phyloP scores from a whole-genome alignment of 2,888 invertebrate species.

The Patella ulyssiponensis region DNA sequence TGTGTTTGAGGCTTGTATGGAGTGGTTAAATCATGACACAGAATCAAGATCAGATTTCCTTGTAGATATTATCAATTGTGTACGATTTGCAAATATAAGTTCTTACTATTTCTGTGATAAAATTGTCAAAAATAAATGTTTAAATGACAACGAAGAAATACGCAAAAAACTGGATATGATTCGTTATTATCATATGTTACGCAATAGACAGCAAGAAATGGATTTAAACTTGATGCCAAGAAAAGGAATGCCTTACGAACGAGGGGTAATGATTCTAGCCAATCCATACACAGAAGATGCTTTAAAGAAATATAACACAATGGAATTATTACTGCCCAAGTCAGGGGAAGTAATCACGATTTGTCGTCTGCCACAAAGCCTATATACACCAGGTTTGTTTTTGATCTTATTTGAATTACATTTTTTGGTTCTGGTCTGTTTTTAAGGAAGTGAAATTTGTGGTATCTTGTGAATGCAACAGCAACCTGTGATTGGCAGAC shows the following conservation, averaged over 20 bases:
- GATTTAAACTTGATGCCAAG: slow-evolving; percentile 69
- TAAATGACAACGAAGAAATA: slow-evolving; percentile 51
- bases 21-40: slow-evolving; percentile 59
- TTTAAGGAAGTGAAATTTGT: no score
- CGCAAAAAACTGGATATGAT: slow-evolving; percentile 54
- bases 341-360: slow-evolving; percentile 64
- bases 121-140: slow-evolving; percentile 55
- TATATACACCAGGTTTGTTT: slow-evolving; percentile 68
- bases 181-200: slow-evolving; percentile 67
- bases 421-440: no score
- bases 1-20: slow-evolving; percentile 67
- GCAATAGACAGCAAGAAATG: slow-evolving; percentile 66
- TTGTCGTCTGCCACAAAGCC: slow-evolving; percentile 67
- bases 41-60: slow-evolving; percentile 45
- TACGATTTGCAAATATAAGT: slow-evolving; percentile 68
- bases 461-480: neutral
- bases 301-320: slow-evolving; percentile 66
- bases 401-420: neutral
- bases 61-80: slow-evolving; percentile 62
- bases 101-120: slow-evolving; percentile 71
- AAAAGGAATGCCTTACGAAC: slow-evolving; percentile 60
- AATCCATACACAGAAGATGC: slow-evolving; percentile 69
- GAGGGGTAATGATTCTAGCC: slow-evolving; percentile 68
- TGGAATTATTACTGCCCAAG: slow-evolving; percentile 66
- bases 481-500: neutral